A percentile compares a stretch with the other conserved stretches of the same genome.
Conservation (phyloP, 2,113 vertebrate genomes). For the Nannobrachium achirus region DNA sequence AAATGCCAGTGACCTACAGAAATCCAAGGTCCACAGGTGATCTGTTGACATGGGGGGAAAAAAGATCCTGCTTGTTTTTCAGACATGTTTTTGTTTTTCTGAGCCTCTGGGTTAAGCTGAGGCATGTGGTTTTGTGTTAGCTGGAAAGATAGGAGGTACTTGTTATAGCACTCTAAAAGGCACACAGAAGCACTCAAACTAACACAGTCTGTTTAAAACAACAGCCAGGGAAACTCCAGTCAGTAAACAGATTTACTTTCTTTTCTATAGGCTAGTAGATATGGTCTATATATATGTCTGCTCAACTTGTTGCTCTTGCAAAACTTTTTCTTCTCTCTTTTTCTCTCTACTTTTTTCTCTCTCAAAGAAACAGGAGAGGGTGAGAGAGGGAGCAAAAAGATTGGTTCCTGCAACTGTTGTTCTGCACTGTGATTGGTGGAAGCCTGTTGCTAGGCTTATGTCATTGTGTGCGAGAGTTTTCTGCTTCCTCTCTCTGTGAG, state of each 20-base stretch:
- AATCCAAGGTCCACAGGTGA: constrained; percentile 25
- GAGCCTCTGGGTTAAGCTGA: constrained; percentile 48
- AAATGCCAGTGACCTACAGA: not conserved
- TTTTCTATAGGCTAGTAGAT: constrained; percentile 50
- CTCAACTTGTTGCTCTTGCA: constrained; percentile 71
- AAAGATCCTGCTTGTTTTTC: constrained; percentile 49
- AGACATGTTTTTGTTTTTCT: constrained; percentile 33
- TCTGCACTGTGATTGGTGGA: constrained; percentile 81
- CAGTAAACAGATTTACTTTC: constrained; percentile 48
- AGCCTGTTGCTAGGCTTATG: constrained; percentile 83
- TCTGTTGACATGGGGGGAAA: not conserved
- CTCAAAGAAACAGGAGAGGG: constrained; percentile 63
- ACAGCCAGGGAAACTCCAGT: constrained; percentile 32
- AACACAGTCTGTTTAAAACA: constrained; percentile 17
- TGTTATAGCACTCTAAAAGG: constrained; percentile 32
- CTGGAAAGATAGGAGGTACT: constrained; percentile 44
- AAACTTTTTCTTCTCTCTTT: constrained; percentile 60
- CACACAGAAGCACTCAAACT: constrained; percentile 36
- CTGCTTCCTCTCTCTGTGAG: constrained; percentile 75
- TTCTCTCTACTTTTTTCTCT: constrained; percentile 36
- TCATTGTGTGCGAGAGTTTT: constrained; percentile 73
- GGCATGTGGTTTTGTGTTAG: constrained; percentile 59
- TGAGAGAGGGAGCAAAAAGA: constrained; percentile 61
- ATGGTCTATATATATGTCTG: constrained; percentile 32
- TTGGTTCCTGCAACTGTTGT: constrained; percentile 83